Base-by-base conservation (phyloP, 2,113 vertebrate genomes). In the Mesembrinibis cayennensis region DNA sequence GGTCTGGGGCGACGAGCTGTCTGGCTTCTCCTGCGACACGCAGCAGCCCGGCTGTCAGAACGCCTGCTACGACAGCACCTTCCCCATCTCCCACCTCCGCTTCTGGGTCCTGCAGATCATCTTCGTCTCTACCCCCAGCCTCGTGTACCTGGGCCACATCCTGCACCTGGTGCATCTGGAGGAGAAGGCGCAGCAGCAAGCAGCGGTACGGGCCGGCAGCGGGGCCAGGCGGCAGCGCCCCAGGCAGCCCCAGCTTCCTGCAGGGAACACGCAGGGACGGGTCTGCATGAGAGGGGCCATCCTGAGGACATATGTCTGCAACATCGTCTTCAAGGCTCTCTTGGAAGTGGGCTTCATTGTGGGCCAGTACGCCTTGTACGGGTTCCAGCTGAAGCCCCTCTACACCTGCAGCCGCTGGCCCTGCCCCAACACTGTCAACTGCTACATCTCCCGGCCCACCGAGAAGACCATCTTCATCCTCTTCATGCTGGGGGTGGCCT, bases 31-130 rank as follows among this genome's bases (percentile, higher is more conserved):
- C 36, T 99, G 99, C 0, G 99, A 99, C 97, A 99, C 99, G 12
- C 99, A 99, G 96, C 99, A 99, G 97, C 99, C 99, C 0, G 99
- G 99, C 94, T 99, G 99, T 96, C 98, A 99, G 96, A 99, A 98
- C 0, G 99, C 99, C 87, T 99, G 99, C 96, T 99, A 99, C 1
- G 99, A 99, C 96, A 98, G 98, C 78, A 99, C 99, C 87, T 99
- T 99, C 97, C 99, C 99, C 56, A 99, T 99, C 94, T 99, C 99
- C 53, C 99, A 99, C 96, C 99, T 99, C 47, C 98, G 98, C 93
- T 99, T 99, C 98, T 99, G 99, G 99, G 99, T 99, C 87, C 98
- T 99, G 98, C 99, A 99, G 98, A 99, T 99, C 98, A 99, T 99
- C 95, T 99, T 99, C 1, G 97, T 99, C 90, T 99, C 99, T 44